Conservation (phyloP, 1,140 invertebrate genomes). For the Oedothorax gibbosus region DNA sequence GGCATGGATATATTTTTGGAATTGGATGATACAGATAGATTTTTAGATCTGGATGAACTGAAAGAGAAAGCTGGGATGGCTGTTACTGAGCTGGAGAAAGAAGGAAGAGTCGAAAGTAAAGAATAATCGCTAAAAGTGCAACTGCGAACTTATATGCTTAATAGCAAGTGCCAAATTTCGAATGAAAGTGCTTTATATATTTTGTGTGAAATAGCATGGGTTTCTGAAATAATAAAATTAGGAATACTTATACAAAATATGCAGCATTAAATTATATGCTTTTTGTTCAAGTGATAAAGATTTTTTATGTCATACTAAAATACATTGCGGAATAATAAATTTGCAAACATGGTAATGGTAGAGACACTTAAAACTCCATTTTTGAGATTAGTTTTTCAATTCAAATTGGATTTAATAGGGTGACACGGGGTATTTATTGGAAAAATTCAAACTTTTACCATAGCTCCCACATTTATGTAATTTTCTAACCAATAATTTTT, state of each 20-base stretch:
- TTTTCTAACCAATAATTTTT: no score
- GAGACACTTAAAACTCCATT: no score
- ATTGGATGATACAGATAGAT: background rate
- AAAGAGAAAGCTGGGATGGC: conserved; percentile 5
- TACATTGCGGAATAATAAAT: no score
- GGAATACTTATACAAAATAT: background rate
- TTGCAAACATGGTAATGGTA: no score
- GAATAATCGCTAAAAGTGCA: background rate
- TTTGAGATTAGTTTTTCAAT: no score
- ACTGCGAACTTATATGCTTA: background rate
- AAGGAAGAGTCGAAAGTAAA: background rate
- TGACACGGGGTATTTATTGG: no score
- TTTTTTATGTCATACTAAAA: no score
- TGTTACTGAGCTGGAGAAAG: background rate
- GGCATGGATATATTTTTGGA: background rate
- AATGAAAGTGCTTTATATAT: no score
- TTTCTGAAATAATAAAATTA: background rate
- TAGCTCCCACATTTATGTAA: no score
- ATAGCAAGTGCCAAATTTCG: background rate
- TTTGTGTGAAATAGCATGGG: background rate
- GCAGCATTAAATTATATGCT: background rate
- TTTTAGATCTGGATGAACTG: conserved; percentile 17
- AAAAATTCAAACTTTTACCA: no score
- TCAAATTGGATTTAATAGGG: no score
- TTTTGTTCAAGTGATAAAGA: no score